Conservation (phyloP, 2,113 vertebrate species). For the Tragulus kanchil region DNA sequence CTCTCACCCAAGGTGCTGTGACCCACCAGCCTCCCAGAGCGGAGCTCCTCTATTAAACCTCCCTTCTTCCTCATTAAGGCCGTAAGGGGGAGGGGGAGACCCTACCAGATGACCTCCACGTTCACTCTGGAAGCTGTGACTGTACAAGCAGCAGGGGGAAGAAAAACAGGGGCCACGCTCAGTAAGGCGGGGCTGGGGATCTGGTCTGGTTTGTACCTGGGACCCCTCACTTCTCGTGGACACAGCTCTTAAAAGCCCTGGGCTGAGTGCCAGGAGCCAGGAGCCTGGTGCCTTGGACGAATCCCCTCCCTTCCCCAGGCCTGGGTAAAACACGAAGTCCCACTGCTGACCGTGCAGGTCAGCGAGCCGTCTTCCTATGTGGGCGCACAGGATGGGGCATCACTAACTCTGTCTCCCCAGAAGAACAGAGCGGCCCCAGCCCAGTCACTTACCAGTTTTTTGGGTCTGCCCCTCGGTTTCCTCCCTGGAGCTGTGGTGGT, state of each 20-base stretch:
- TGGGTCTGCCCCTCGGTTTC: constrained; percentile 96
- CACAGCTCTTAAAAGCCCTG: not conserved
- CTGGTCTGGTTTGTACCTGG: not conserved
- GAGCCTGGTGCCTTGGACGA: not conserved
- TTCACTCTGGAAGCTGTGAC: not conserved
- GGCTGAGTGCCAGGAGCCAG: not conserved
- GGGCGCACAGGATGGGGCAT: fast-evolving
- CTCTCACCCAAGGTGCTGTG: not conserved
- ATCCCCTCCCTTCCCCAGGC: not conserved
- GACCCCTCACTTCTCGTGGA: not conserved
- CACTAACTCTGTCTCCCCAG: not conserved
- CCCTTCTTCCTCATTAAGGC: not conserved
- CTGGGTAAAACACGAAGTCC: not conserved
- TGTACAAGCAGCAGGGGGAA: not conserved
- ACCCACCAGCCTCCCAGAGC: too few relatives aligned
- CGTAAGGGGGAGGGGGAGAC: too few relatives aligned
- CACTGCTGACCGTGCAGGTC: too few relatives aligned
- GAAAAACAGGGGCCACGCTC: not conserved
- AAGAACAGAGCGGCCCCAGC: too few relatives aligned
- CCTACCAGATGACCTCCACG: not conserved
- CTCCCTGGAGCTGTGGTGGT: constrained; percentile 90
- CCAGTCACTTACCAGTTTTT: constrained; percentile 92
- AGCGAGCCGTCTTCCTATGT: not conserved
- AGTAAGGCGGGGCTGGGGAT: not conserved
- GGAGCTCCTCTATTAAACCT: not conserved